Evolutionary conservation across 2,888 invertebrate genomes (phyloP).

Genomic region (Operophtera brumata): DNA sequence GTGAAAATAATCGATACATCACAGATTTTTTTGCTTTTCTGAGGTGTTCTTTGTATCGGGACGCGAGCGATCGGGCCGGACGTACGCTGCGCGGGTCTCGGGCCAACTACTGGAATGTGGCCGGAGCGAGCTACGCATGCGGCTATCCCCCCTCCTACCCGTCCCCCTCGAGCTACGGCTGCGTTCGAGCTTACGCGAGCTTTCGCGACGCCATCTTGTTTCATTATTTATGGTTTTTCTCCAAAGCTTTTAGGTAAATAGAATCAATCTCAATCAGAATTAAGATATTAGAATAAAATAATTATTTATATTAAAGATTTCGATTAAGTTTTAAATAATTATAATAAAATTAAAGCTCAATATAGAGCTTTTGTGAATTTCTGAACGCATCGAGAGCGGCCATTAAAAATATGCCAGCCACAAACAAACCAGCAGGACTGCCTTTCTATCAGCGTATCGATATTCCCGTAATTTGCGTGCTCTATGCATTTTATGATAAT

Average conservation of each 20-base stretch:
- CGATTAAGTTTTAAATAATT: neutral
- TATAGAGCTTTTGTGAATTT: constrained; percentile 34
- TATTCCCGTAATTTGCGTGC: constrained; percentile 16
- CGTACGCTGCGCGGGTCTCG: constrained; percentile 68
- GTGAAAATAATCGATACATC: constrained; percentile 80
- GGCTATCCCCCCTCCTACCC: constrained; percentile 39
- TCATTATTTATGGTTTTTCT: constrained; percentile 5
- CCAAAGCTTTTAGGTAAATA: neutral
- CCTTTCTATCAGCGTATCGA: constrained; percentile 14
- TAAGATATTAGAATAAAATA: neutral
- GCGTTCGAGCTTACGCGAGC: constrained; percentile 65
- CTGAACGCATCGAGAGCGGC: constrained; percentile 38
- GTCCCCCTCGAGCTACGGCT: constrained; percentile 45
- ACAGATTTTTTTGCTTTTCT: constrained; percentile 78
- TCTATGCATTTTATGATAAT: constrained; percentile 15
- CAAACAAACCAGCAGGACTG: constrained; percentile 23
- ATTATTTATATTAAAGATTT: neutral
- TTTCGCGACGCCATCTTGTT: constrained; percentile 47
- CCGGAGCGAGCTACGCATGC: constrained; percentile 71
- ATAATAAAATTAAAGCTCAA: neutral
- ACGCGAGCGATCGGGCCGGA: constrained; percentile 46
- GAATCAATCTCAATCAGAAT: neutral
- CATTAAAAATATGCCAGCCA: constrained; percentile 20
- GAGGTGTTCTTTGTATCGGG: constrained; percentile 77
- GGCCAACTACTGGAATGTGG: constrained; percentile 77